Evolutionary conservation across 2,797 vertebrate genomes (phyloP).

Genomic region (Borostomias antarcticus): DNA sequence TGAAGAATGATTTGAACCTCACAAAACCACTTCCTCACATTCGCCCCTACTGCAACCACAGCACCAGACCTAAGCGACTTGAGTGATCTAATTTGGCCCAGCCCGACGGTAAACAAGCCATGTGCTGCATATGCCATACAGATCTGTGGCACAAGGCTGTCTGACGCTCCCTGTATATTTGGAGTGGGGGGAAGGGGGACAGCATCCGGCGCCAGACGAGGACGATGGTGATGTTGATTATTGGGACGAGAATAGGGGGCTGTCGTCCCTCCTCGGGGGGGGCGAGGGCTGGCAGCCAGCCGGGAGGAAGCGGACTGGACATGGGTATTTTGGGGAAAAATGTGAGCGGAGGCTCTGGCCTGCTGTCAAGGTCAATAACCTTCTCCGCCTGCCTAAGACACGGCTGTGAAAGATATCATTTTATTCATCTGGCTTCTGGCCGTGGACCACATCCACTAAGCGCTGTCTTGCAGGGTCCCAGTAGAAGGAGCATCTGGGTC

Average conservation of each 20-base stretch:
- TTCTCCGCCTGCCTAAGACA: constrained; percentile 33
- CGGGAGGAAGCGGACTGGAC: not conserved
- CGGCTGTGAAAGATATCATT: constrained; percentile 21
- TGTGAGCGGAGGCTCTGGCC: constrained; percentile 16
- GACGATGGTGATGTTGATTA: constrained; percentile 6
- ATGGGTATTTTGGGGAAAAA: constrained; percentile 17
- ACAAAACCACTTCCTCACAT: constrained; percentile 78
- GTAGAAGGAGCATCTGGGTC: constrained; percentile 54
- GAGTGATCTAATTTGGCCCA: constrained; percentile 57
- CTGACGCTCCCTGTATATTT: constrained; percentile 36
- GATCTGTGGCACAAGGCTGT: constrained; percentile 44
- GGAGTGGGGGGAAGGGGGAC: constrained; percentile 1
- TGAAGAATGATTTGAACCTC: constrained; percentile 56
- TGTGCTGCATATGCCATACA: constrained; percentile 31
- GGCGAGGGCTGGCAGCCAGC: constrained; percentile 8
- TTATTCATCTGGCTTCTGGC: constrained; percentile 27
- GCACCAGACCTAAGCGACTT: constrained; percentile 47
- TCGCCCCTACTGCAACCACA: constrained; percentile 63
- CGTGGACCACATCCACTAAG: constrained; percentile 48
- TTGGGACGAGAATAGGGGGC: constrained; percentile 10
- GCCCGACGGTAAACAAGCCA: constrained; percentile 57
- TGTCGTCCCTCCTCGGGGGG: constrained; percentile 16
- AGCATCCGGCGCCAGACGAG: not conserved
- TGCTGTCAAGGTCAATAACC: constrained; percentile 37
- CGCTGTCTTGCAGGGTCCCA: constrained; percentile 44